Conservation (phyloP, 2,888 invertebrate species). For the Dysmachus trigonus region DNA sequence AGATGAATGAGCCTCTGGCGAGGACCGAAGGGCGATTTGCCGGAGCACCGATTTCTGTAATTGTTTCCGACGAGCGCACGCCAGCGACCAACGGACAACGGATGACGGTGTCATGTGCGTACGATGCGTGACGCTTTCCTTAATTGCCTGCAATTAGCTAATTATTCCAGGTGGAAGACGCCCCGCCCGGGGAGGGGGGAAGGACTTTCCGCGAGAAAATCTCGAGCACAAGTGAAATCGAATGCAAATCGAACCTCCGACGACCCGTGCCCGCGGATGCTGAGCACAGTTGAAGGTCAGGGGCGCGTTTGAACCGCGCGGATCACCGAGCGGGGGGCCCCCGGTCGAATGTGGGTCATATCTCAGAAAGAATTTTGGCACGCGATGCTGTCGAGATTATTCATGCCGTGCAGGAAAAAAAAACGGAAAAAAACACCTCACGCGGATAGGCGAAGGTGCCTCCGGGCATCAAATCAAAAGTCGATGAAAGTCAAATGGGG, state of each 20-base stretch:
- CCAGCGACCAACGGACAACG: no score
- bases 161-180: background rate
- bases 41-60: conserved; percentile 25
- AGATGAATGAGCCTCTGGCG: conserved; percentile 14
- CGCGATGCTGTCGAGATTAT: conserved; percentile 3
- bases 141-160: conserved; percentile 10
- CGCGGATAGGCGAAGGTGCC: background rate
- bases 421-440: background rate
- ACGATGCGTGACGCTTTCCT: conserved; percentile 7
- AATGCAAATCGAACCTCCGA: background rate
- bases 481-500: conserved; percentile 14
- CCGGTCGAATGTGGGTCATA: conserved; percentile 24
- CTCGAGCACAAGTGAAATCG: background rate
- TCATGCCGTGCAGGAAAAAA: background rate
- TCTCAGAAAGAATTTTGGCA: background rate
- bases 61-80: conserved; percentile 28
- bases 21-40: background rate
- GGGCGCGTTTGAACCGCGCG: background rate
- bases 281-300: conserved; percentile 27
- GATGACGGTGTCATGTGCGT: background rate
- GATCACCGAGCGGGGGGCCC: background rate
- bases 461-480: background rate
- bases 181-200: background rate
- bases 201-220: background rate
- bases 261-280: no score